Percentiles rank a stretch among this genome's conserved stretches.
phyloP scores from a whole-genome alignment of 2,888 invertebrate genomes.

The Lepidonotus clava region DNA sequence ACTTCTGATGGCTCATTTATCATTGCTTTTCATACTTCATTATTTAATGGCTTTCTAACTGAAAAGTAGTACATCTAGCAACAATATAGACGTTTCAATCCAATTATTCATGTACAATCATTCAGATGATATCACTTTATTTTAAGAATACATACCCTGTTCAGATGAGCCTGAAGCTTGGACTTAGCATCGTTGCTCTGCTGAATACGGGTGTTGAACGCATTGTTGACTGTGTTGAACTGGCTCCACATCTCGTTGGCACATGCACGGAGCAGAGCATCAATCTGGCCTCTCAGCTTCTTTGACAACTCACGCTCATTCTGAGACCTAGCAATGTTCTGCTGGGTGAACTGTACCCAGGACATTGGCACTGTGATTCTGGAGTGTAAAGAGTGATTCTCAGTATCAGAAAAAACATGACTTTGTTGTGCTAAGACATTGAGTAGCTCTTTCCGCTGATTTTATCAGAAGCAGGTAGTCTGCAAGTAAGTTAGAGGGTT shows the following conservation, averaged over 20 bases:
- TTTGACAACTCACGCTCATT: constrained; percentile 79
- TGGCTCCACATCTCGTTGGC: constrained; percentile 81
- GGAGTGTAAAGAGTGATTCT: constrained; percentile 55
- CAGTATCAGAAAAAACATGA: not conserved
- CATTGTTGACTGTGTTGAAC: constrained; percentile 80
- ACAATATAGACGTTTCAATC: too few species aligned
- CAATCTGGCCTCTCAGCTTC: constrained; percentile 79
- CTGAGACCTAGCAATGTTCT: constrained; percentile 80
- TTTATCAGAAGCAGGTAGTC: too few species aligned
- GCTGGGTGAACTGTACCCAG: constrained; percentile 80
- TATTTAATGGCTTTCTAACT: too few species aligned
- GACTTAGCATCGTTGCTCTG: constrained; percentile 79
- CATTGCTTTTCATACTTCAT: too few species aligned
- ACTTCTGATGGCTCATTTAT: too few species aligned
- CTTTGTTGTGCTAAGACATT: not conserved
- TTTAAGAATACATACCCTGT: constrained; percentile 73
- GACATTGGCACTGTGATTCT: constrained; percentile 86
- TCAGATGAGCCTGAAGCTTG: constrained; percentile 79
- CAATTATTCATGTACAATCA: too few species aligned
- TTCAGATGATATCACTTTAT: not conserved
- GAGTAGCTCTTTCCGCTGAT: too few species aligned
- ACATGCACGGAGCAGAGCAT: constrained; percentile 76
- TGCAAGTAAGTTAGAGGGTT: too few species aligned
- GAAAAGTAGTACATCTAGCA: too few species aligned
- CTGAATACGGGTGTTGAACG: constrained; percentile 78